Evolutionary conservation across 2,888 invertebrate genomes (phyloP).

Genomic region (Caenorhabditis panamensis): DNA sequence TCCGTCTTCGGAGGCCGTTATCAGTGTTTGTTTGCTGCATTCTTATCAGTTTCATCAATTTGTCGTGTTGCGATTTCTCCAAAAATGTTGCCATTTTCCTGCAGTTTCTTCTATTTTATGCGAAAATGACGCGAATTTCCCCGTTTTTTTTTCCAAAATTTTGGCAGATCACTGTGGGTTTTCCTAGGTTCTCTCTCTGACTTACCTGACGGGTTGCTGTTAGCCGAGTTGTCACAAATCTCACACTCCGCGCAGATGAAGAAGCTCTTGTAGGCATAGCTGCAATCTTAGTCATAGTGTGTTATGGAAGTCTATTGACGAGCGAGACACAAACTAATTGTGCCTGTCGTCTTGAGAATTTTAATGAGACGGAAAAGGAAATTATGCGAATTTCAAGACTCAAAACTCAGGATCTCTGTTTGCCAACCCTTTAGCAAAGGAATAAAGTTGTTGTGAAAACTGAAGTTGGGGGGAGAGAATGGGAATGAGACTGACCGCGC

Average conservation of each 20-base stretch:
- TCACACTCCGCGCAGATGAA: slow-evolving; percentile 3
- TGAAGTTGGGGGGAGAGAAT: too few relatives aligned
- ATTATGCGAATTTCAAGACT: neutral
- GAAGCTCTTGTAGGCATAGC: slow-evolving; percentile 21
- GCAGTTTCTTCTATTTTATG: neutral
- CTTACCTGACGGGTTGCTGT: slow-evolving; percentile 37
- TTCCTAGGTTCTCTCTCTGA: neutral
- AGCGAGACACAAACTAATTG: neutral
- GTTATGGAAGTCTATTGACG: neutral
- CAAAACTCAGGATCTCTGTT: neutral
- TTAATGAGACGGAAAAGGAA: slow-evolving; percentile 28
- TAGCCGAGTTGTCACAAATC: slow-evolving; percentile 28
- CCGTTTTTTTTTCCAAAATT: neutral
- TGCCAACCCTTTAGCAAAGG: neutral
- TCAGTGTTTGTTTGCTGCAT: slow-evolving; percentile 32
- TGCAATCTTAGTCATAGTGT: slow-evolving; percentile 45
- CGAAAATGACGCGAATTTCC: neutral
- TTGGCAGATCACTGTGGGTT: too few relatives aligned
- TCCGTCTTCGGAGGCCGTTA: slow-evolving; percentile 35
- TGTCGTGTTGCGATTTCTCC: neutral
- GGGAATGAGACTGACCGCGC: neutral
- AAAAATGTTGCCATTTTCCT: neutral
- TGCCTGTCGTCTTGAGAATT: neutral
- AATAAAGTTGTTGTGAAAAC: slow-evolving; percentile 4
- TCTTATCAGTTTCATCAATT: slow-evolving; percentile 37